phyloP scores from a whole-genome alignment of 64 coral and sea anemone species.

The Acropora tenuis region DNA sequence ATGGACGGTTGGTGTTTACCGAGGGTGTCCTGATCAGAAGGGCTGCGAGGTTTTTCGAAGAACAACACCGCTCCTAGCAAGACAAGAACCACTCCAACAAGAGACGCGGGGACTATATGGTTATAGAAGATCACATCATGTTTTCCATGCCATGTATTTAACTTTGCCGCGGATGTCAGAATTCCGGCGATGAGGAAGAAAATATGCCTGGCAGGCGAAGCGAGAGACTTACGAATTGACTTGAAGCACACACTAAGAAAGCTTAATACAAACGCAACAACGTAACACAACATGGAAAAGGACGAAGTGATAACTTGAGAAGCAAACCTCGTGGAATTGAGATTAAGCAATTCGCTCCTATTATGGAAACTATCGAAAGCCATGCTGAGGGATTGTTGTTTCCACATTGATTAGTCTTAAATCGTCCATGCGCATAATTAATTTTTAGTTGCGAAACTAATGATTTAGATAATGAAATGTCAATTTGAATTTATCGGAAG shows the following conservation, averaged over 20 bases:
- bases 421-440: too few species aligned
- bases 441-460: too few species aligned
- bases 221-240: neutral
- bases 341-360: neutral
- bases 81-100: slow-evolving; percentile 17
- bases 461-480: too few species aligned
- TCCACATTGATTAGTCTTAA: too few species aligned
- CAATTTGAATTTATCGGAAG: too few species aligned
- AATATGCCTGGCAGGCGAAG: neutral
- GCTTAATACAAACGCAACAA: neutral
- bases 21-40: neutral
- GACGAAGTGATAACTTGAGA: slow-evolving; percentile 37
- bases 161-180: neutral
- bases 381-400: neutral
- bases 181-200: slow-evolving; percentile 24
- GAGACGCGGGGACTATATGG: slow-evolving; percentile 2
- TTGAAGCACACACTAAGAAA: neutral
- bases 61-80: slow-evolving; percentile 1
- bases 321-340: slow-evolving; percentile 3
- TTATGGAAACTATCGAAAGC: neutral
- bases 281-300: slow-evolving; percentile 3
- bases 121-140: neutral
- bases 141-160: neutral
- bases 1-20: slow-evolving; percentile 30
- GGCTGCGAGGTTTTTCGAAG: too few species aligned